Conservation (phyloP, 2,797 vertebrate species). For the Cercopithecus petaurista region DNA sequence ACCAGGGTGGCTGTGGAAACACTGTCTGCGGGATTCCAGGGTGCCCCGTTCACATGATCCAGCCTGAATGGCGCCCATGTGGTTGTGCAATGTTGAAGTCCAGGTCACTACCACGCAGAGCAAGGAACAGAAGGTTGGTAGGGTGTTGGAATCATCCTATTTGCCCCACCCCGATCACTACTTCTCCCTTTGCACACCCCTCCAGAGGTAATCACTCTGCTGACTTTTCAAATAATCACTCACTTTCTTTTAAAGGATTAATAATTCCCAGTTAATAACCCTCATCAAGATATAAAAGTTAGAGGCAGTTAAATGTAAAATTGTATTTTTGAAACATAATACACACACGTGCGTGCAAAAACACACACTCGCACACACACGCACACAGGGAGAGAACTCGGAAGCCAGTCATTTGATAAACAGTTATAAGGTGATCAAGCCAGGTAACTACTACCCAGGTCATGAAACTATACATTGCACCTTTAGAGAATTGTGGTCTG, state of each 20-base stretch:
- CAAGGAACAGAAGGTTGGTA: neutral
- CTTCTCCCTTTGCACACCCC: too few species aligned
- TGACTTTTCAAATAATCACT: neutral
- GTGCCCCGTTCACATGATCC: neutral
- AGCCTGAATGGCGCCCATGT: neutral
- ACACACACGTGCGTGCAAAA: too few species aligned
- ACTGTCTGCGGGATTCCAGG: neutral
- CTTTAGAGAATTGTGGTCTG: fast-evolving
- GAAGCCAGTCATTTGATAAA: neutral
- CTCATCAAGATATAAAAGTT: neutral
- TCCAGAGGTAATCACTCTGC: too few species aligned
- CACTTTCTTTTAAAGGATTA: neutral
- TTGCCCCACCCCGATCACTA: too few species aligned
- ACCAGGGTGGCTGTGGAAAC: fast-evolving
- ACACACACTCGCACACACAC: too few species aligned
- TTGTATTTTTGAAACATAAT: neutral
- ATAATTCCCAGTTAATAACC: neutral
- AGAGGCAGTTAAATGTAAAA: neutral
- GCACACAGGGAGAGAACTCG: neutral
- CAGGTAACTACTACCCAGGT: neutral
- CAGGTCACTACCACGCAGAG: neutral
- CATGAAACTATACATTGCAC: neutral
- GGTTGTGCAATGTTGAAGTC: neutral
- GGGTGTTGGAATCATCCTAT: neutral
- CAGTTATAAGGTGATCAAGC: neutral